Conservation (phyloP, 2,113 vertebrate genomes). For the Hyperopisus bebe region DNA sequence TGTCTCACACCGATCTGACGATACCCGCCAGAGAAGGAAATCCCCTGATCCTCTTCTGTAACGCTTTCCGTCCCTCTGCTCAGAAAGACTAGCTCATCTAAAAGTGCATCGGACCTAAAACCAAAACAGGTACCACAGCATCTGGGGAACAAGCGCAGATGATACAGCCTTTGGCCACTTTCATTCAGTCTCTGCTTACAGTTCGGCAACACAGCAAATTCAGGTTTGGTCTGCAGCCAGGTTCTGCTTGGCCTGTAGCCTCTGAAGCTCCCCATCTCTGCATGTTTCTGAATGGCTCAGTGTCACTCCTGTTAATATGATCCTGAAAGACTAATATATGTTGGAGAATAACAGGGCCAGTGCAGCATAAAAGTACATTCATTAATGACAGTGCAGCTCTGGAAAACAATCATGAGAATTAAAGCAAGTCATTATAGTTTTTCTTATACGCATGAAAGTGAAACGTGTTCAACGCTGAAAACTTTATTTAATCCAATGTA, state of each 20-base stretch:
- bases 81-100: background rate
- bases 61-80: background rate
- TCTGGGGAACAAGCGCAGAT: background rate
- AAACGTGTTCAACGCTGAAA: background rate
- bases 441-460: background rate
- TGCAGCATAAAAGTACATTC: background rate
- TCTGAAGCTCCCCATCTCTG: background rate
- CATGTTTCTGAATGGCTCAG: background rate
- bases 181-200: constrained; percentile 21
- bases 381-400: background rate
- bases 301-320: background rate
- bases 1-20: background rate
- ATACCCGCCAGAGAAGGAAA: background rate
- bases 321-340: background rate
- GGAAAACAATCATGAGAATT: background rate
- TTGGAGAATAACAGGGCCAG: background rate
- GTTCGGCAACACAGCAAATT: constrained; percentile 27
- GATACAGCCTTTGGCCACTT: background rate
- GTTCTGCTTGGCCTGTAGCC: constrained; percentile 23
- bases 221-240: constrained; percentile 39
- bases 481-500: constrained; percentile 1
- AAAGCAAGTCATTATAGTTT: background rate
- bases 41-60: background rate
- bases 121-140: background rate
- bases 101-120: background rate